phyloP scores from a whole-genome alignment of 2,797 vertebrate species.

The Sebastes cheni region DNA sequence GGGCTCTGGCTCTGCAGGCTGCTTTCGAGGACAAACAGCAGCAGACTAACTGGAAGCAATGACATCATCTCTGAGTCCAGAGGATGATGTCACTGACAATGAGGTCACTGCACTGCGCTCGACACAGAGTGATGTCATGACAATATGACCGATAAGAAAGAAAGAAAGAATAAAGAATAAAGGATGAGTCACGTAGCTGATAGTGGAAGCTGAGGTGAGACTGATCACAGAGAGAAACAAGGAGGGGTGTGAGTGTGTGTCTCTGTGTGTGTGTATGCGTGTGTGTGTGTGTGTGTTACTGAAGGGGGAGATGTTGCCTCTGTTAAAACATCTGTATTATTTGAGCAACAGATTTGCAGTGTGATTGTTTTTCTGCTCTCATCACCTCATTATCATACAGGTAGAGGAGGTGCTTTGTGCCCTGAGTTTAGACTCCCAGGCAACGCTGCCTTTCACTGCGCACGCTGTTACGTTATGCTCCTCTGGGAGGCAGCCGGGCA shows the following conservation, averaged over 20 bases:
- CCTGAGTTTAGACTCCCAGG: neutral
- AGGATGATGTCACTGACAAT: conserved; percentile 48
- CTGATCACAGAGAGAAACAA: neutral
- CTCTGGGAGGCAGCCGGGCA: no score
- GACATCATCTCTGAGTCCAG: conserved; percentile 43
- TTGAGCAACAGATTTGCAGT: neutral
- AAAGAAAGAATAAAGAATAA: neutral
- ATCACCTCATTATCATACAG: neutral
- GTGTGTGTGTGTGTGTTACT: neutral
- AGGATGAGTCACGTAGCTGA: neutral
- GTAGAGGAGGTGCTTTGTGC: rapidly evolving
- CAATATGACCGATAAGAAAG: neutral
- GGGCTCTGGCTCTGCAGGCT: conserved; percentile 13
- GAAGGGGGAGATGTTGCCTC: neutral
- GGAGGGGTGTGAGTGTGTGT: neutral
- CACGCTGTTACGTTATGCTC: no score
- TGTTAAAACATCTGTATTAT: neutral
- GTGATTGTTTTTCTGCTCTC: no score
- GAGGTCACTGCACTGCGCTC: conserved; percentile 50
- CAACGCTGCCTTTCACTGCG: neutral
- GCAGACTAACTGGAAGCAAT: conserved; percentile 38
- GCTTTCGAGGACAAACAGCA: conserved; percentile 24
- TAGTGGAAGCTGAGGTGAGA: neutral
- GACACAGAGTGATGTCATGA: conserved; percentile 41
- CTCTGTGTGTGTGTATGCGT: neutral